Evolutionary conservation across 2,888 invertebrate species (phyloP).

Genomic region (Chymomyza fuscimana): DNA sequence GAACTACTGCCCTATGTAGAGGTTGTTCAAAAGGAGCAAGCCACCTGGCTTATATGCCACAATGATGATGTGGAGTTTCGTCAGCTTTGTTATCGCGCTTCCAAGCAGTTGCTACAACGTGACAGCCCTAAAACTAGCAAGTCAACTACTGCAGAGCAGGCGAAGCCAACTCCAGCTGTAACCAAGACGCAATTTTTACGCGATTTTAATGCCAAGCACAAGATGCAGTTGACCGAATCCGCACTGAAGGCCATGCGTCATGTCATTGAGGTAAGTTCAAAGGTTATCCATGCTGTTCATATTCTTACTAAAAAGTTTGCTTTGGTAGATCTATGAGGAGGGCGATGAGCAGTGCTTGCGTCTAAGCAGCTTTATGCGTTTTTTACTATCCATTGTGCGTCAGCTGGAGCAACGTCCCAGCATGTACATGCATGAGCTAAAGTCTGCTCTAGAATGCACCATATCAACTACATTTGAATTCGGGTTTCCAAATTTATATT

Average conservation of each 20-base stretch:
- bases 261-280: conserved; percentile 72
- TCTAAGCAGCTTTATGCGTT: conserved; percentile 73
- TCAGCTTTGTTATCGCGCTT: conserved; percentile 75
- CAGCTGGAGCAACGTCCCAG: conserved; percentile 72
- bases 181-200: conserved; percentile 66
- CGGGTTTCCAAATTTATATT: conserved; percentile 77
- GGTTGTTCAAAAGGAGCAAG: conserved; percentile 71
- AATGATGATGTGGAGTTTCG: conserved; percentile 77
- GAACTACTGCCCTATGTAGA: conserved; percentile 77
- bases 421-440: conserved; percentile 76
- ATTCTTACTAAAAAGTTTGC: conserved; percentile 1
- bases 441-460: conserved; percentile 68
- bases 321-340: conserved; percentile 66
- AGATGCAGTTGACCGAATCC: conserved; percentile 65
- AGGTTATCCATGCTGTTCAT: background rate
- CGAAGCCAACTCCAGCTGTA: conserved; percentile 37
- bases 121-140: conserved; percentile 16
- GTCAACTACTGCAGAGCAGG: background rate
- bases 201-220: conserved; percentile 69
- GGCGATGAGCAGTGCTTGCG: conserved; percentile 57
- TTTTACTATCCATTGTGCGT: conserved; percentile 73
- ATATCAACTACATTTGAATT: conserved; percentile 74
- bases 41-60: conserved; percentile 78
- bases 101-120: conserved; percentile 58
- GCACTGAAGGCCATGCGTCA: conserved; percentile 78